Evolutionary conservation across 2,888 invertebrate genomes (phyloP).

Genomic region (Tetrapedia diversipes): DNA sequence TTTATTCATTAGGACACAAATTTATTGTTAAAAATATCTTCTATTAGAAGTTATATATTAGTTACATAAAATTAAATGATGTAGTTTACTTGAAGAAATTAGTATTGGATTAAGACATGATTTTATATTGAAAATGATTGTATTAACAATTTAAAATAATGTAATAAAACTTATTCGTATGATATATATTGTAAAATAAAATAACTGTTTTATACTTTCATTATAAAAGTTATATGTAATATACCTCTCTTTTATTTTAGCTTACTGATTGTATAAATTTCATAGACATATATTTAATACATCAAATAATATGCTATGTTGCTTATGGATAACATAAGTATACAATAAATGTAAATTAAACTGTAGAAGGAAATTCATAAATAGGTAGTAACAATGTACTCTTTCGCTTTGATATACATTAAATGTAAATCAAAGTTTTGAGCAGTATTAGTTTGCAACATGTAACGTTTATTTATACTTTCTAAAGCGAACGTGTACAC

Average conservation of each 20-base stretch:
- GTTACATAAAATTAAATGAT: neutral
- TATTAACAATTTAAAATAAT: slow-evolving; percentile 11
- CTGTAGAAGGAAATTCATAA: neutral
- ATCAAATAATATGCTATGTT: neutral
- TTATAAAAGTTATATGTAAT: slow-evolving; percentile 11
- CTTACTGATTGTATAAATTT: slow-evolving; percentile 7
- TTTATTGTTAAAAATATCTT: slow-evolving; percentile 4
- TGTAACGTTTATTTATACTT: slow-evolving; percentile 24
- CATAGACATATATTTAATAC: neutral
- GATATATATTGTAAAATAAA: slow-evolving; percentile 20
- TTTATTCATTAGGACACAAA: slow-evolving; percentile 11
- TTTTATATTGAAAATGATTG: neutral
- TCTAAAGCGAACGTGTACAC: slow-evolving; percentile 4
- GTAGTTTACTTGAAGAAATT: neutral
- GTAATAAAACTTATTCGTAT: slow-evolving; percentile 19
- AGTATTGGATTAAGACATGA: slow-evolving; percentile 16
- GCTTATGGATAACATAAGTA: slow-evolving; percentile 14
- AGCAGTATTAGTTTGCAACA: slow-evolving; percentile 25
- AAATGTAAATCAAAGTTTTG: slow-evolving; percentile 8
- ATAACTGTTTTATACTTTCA: slow-evolving; percentile 7
- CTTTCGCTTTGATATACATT: neutral
- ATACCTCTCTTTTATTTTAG: neutral
- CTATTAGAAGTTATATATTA: slow-evolving; percentile 4
- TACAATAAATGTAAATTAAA: slow-evolving; percentile 30
- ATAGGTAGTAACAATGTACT: neutral